Evolutionary conservation across 1,140 invertebrate species (phyloP).

Genomic region (Trypoxylus dichotomus): DNA sequence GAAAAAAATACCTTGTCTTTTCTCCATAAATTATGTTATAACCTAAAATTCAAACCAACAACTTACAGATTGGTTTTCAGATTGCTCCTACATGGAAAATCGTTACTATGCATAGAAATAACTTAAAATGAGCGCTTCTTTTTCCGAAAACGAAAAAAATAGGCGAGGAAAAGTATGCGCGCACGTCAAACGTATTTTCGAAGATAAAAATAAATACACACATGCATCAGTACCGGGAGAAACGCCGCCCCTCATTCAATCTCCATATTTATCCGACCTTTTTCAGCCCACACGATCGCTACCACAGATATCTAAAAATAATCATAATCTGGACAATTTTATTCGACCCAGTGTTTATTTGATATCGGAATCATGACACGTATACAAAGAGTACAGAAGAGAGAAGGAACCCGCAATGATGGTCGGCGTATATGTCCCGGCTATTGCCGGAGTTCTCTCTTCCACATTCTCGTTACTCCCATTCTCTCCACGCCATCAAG

Average conservation of each 20-base stretch:
- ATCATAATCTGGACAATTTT: constrained; percentile 24
- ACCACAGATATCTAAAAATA: constrained; percentile 23
- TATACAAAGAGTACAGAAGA: constrained; percentile 13
- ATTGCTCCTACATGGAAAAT: not conserved
- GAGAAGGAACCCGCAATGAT: not conserved
- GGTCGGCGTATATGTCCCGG: not conserved
- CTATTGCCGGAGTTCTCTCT: not conserved
- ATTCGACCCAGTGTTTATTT: constrained; percentile 23
- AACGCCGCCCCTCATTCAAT: constrained; percentile 3
- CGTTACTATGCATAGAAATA: not conserved
- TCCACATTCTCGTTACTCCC: not conserved
- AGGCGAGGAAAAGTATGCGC: not conserved
- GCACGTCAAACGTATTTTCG: constrained; percentile 9
- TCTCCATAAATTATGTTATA: too few species aligned
- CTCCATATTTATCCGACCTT: constrained; percentile 13
- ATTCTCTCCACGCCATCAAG: not conserved
- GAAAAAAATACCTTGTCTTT: too few species aligned
- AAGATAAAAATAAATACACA: constrained; percentile 12
- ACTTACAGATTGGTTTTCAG: not conserved
- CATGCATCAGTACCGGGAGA: not conserved
- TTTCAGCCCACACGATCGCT: not conserved
- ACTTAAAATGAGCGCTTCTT: not conserved
- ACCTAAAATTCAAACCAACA: too few species aligned
- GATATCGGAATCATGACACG: constrained; percentile 23
- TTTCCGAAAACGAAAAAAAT: not conserved